These are phyloP conservation scores for Chiloscyllium punctatum DNA, from an alignment of 2,797 vertebrate genomes.

Conservation along the genomic window DNA sequence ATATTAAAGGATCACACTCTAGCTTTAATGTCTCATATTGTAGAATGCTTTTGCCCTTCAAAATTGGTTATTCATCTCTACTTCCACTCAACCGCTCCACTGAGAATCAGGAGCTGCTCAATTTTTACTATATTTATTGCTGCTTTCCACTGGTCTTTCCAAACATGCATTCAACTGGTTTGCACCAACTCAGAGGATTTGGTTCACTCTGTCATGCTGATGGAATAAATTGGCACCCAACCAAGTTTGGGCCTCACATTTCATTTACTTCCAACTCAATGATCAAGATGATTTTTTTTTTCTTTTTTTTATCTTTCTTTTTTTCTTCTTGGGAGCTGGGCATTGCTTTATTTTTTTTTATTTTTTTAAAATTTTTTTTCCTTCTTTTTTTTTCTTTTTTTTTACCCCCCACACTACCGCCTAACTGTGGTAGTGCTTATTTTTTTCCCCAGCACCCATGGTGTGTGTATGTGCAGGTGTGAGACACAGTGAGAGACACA, in stretches of 20 bases:
- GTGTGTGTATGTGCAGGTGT: no score
- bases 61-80: neutral
- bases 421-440: no score
- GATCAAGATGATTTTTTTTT: neutral
- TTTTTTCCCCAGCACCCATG: no score
- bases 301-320: no score
- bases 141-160: neutral
- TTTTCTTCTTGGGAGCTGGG: no score
- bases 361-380: no score
- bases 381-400: no score
- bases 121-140: neutral
- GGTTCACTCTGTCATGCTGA: neutral
- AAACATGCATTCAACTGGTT: neutral
- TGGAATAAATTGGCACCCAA: neutral
- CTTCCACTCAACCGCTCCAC: neutral
- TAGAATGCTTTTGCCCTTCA: neutral
- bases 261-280: neutral
- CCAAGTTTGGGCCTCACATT: neutral
- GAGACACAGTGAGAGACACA: no score
- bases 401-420: no score
- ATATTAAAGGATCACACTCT: no score
- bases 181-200: neutral
- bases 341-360: no score
- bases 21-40: neutral
- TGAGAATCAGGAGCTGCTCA: neutral